Evolutionary conservation across 2,113 vertebrate genomes (phyloP), one percentile per base, ranked within the genome.

Genomic region (Alligator sinensis): DNA sequence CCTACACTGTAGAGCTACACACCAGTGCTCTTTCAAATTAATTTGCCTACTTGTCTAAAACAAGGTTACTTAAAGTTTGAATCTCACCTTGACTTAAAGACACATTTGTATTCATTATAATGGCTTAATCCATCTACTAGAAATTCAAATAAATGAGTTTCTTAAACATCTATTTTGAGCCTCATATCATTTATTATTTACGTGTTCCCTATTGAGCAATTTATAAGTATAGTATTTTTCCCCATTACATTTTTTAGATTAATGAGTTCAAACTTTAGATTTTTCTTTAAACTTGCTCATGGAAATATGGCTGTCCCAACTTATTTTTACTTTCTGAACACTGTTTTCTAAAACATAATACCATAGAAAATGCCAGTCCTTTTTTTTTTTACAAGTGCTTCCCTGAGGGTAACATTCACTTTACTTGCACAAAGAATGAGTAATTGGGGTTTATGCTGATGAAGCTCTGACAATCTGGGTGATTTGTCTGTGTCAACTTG

Each of bases 111-210:
- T 86, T 84, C 59, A 54, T 2, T 75, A 38, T 61, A 74, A 61
- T 34, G 5, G 38, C 62, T 66, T 89, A 81, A 78, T 81, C 58
- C 4, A 38, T 19, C 63, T 59, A 58, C 25, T 83, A 91, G 27
- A 85, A 80, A 81, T 75, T 11, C 77, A 9, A 86, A 80, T 74
- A 74, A 87, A 89, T 83, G 24, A 80, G 4, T 5, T 91, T 62
- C 77, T 91, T 82, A 91, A 86, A 64, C 25, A 86, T 21, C 25
- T 88, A 54, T 86, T 93, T 89, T 86, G 34, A 84, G 54, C 25
- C 15, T 68, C 0, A 0, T 59, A 17, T 1, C 14, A 74, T 89
- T 80, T 83, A 86, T 89, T 95, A 93, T 66, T 89, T 87, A 74
- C 1, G 2, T 47, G 27, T 54, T 84, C 75, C 22, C 7, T 58